phyloP scores from a whole-genome alignment of 2,888 invertebrate species.

The Diadromus collaris region DNA sequence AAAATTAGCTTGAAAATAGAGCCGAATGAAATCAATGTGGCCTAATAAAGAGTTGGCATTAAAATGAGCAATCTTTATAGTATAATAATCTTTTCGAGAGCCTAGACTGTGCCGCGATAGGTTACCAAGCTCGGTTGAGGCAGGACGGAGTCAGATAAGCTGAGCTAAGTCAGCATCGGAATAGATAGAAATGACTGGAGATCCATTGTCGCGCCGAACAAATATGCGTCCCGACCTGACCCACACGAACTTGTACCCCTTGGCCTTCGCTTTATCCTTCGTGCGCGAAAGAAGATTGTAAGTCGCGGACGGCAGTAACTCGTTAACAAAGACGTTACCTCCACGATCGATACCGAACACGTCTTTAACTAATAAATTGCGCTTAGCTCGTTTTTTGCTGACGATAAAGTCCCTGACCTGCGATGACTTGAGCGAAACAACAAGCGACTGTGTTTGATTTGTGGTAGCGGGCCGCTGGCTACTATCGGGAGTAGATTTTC shows the following conservation, averaged over 20 bases:
- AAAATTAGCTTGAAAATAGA: background rate
- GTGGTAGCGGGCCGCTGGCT: background rate
- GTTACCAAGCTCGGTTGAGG: background rate
- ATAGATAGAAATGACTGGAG: background rate
- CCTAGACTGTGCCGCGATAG: too few relatives aligned
- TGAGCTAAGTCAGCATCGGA: background rate
- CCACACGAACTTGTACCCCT: conserved; percentile 14
- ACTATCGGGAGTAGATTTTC: background rate
- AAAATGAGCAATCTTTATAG: background rate
- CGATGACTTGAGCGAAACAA: background rate
- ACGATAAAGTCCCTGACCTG: conserved; percentile 9
- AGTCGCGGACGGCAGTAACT: background rate
- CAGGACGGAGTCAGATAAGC: background rate
- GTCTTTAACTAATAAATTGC: background rate
- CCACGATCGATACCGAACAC: background rate
- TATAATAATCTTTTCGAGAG: too few relatives aligned
- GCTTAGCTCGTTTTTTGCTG: background rate
- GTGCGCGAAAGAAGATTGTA: background rate
- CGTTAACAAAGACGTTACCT: background rate
- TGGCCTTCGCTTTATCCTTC: background rate
- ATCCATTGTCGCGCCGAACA: background rate
- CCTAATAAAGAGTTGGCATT: background rate
- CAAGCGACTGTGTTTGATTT: background rate
- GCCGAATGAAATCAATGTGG: conserved; percentile 15
- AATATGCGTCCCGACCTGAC: background rate